Evolutionary conservation across 2,797 vertebrate genomes (phyloP).

Genomic region (Propithecus perrieri): DNA sequence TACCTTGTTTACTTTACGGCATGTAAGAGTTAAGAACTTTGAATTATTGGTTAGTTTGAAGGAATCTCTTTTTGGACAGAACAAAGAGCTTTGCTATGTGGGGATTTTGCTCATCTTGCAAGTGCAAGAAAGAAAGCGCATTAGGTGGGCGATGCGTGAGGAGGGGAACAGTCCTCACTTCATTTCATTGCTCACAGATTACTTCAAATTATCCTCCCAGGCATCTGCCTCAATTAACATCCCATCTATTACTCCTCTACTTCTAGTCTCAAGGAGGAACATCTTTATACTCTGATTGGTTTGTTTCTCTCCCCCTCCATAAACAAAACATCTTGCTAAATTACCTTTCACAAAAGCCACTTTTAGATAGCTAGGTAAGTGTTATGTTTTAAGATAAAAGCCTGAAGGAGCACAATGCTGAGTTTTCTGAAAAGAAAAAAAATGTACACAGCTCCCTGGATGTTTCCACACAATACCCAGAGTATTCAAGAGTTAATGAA

Average conservation of each 20-base stretch:
- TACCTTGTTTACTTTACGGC: not conserved
- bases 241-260: slow-evolving; percentile 34
- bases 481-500: not conserved
- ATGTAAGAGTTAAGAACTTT: not conserved
- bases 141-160: not conserved
- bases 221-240: slow-evolving; percentile 55
- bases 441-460: not conserved
- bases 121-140: not conserved
- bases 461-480: not conserved
- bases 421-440: not conserved
- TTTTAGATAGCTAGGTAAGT: not conserved
- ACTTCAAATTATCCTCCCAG: slow-evolving; percentile 57
- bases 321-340: slow-evolving; percentile 60
- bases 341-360: slow-evolving; percentile 36
- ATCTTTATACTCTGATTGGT: slow-evolving; percentile 22
- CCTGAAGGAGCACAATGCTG: not conserved
- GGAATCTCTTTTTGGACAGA: not conserved
- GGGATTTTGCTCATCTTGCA: not conserved
- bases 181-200: not conserved
- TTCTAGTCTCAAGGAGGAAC: slow-evolving; percentile 58
- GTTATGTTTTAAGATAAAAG: slow-evolving; percentile 34
- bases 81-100: not conserved
- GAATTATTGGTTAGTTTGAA: not conserved
- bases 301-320: not conserved
- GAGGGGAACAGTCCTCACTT: not conserved